Percentiles rank a stretch among this genome's conserved stretches.
These are phyloP conservation scores for Athene cunicularia DNA, from an alignment of 2,113 vertebrate genomes.

Conservation along the genomic window DNA sequence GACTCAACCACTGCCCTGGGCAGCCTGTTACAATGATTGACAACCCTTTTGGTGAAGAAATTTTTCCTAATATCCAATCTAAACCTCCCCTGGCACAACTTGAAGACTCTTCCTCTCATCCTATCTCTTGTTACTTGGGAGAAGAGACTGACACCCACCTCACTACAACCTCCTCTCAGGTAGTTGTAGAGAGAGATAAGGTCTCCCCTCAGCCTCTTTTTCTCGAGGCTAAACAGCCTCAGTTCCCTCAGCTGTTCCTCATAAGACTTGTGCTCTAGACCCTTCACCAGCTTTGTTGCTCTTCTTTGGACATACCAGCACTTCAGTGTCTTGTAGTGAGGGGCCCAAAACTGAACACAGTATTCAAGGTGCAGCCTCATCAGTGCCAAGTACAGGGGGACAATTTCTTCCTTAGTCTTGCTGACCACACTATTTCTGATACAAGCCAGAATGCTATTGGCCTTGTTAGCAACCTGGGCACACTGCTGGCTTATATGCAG, in stretches of 20 bases:
- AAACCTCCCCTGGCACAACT: background rate
- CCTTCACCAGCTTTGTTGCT: rapidly evolving
- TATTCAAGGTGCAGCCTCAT: rapidly evolving
- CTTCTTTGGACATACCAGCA: rapidly evolving
- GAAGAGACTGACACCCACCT: background rate
- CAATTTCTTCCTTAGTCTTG: background rate
- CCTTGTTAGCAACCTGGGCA: background rate
- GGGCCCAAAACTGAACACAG: background rate
- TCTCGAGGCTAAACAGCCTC: background rate
- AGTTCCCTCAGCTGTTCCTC: background rate
- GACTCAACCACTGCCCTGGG: background rate
- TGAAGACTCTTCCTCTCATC: background rate
- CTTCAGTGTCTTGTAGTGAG: background rate
- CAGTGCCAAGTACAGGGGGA: rapidly evolving
- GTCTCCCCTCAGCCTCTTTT: background rate
- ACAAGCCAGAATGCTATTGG: background rate
- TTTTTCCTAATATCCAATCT: background rate
- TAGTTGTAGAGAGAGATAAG: background rate
- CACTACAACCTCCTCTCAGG: background rate
- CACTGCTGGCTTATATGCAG: background rate
- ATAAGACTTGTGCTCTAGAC: background rate
- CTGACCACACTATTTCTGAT: background rate
- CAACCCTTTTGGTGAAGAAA: background rate
- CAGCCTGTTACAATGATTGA: background rate
- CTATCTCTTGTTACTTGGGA: background rate